These are phyloP conservation scores for Perizoma flavofasciatum DNA, from an alignment of 2,888 invertebrate genomes.

Conservation along the genomic window DNA sequence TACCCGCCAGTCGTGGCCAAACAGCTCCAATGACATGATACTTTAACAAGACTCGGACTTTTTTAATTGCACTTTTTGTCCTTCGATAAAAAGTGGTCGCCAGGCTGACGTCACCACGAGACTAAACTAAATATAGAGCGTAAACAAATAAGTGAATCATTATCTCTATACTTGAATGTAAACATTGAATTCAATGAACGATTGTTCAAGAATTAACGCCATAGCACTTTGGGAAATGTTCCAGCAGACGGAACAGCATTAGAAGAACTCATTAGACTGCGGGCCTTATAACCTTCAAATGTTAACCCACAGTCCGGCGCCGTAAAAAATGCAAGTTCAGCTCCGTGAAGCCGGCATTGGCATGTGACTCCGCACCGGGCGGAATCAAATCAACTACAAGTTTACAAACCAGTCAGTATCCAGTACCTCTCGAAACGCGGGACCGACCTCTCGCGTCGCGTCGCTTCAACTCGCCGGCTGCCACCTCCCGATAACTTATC, in stretches of 20 bases:
- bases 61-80: conserved; percentile 61
- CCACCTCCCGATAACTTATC: conserved; percentile 75
- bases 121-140: conserved; percentile 71
- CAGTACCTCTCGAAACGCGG: conserved; percentile 68
- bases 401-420: conserved; percentile 22
- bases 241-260: conserved; percentile 1
- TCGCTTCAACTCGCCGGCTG: conserved; percentile 30
- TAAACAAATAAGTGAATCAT: conserved; percentile 71
- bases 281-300: conserved; percentile 73
- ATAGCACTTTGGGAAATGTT: neutral
- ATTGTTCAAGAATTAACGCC: conserved; percentile 28
- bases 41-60: conserved; percentile 15
- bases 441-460: conserved; percentile 57
- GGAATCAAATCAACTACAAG: conserved; percentile 21
- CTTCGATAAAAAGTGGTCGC: conserved; percentile 51
- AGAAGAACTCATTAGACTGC: neutral
- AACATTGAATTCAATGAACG: conserved; percentile 43
- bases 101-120: conserved; percentile 64
- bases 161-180: conserved; percentile 54
- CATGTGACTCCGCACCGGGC: conserved; percentile 6
- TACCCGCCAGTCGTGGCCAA: neutral
- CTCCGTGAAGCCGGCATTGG: conserved; percentile 6
- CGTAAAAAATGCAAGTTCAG: conserved; percentile 69
- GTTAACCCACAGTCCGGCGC: conserved; percentile 63
- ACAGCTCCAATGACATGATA: conserved; percentile 1